phyloP scores from a whole-genome alignment of 2,888 invertebrate species.

The Zaprionus obscuricornis region DNA sequence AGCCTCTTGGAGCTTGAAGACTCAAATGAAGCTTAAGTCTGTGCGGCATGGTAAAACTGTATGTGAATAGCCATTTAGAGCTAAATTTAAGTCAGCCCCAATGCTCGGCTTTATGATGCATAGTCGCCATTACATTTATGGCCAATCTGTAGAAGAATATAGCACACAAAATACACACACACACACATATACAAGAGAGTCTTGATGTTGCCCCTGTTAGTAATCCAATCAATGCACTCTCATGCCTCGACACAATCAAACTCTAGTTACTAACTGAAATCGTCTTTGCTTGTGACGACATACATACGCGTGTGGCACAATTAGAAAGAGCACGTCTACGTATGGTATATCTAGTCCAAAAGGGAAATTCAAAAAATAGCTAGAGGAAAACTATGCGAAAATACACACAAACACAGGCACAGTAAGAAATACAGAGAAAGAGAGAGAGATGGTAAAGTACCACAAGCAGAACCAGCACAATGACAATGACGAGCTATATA shows the following conservation, averaged over 20 bases:
- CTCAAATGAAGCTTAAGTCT: slow-evolving; percentile 9
- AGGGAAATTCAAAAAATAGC: slow-evolving; percentile 29
- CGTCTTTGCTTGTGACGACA: slow-evolving; percentile 41
- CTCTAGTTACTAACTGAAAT: slow-evolving; percentile 66
- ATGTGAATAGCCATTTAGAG: slow-evolving; percentile 18
- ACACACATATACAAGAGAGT: slow-evolving; percentile 2
- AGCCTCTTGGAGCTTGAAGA: no score
- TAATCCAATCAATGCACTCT: slow-evolving; percentile 71
- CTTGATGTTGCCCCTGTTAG: slow-evolving; percentile 11
- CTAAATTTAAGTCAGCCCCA: slow-evolving; percentile 17
- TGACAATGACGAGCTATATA: slow-evolving; percentile 45
- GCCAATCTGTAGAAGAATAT: slow-evolving; percentile 1
- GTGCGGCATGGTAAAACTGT: no score
- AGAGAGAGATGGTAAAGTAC: no score
- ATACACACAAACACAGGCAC: slow-evolving; percentile 5
- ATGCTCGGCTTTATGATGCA: slow-evolving; percentile 27
- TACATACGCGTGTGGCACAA: slow-evolving; percentile 42
- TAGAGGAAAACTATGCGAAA: slow-evolving; percentile 24
- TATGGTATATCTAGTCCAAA: slow-evolving; percentile 28
- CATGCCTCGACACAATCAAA: slow-evolving; percentile 70
- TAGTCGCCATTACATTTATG: slow-evolving; percentile 17
- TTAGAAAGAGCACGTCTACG: slow-evolving; percentile 49
- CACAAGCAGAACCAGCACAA: slow-evolving; percentile 34
- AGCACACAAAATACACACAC: no score
- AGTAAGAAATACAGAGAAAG: background rate